Evolutionary conservation across 1,140 invertebrate genomes (phyloP).

Genomic region (Thaumetopoea pityocampa): DNA sequence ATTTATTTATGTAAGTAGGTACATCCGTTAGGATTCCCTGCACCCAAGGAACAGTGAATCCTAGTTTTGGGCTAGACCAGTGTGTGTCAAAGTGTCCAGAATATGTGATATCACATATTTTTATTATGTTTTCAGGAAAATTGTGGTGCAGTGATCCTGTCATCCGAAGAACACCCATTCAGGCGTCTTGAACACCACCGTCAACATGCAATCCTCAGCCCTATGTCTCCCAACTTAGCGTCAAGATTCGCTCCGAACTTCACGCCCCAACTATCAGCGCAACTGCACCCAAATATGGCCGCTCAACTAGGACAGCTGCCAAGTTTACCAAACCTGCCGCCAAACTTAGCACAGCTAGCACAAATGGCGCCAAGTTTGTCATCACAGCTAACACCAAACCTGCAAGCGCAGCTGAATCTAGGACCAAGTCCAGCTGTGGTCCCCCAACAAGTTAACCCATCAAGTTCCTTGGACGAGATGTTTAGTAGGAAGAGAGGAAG

Average conservation of each 20-base stretch:
- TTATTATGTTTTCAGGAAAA: slow-evolving; percentile 80
- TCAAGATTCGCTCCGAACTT: slow-evolving; percentile 67
- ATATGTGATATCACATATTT: too few relatives aligned
- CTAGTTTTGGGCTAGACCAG: too few relatives aligned
- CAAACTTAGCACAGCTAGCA: slow-evolving; percentile 62
- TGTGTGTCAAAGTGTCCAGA: too few relatives aligned
- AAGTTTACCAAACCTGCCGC: slow-evolving; percentile 53
- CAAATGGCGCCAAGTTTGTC: slow-evolving; percentile 75
- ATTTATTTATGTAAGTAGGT: too few relatives aligned
- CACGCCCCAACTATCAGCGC: slow-evolving; percentile 60
- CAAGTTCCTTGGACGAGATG: slow-evolving; percentile 89
- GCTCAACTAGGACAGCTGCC: slow-evolving; percentile 65
- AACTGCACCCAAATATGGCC: slow-evolving; percentile 65
- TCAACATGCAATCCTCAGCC: slow-evolving; percentile 82
- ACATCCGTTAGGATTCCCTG: too few relatives aligned
- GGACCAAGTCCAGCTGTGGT: slow-evolving; percentile 51
- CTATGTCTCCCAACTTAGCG: slow-evolving; percentile 78
- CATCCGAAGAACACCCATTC: slow-evolving; percentile 88
- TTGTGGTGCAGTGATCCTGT: slow-evolving; percentile 89
- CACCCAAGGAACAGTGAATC: too few relatives aligned
- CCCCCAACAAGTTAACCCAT: slow-evolving; percentile 78
- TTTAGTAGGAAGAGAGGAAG: slow-evolving; percentile 93
- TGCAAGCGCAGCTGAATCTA: slow-evolving; percentile 63
- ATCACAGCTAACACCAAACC: slow-evolving; percentile 53
- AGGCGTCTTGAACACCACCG: slow-evolving; percentile 92